Conservation (phyloP, 2,113 vertebrate species). For the Caracal caracal region DNA sequence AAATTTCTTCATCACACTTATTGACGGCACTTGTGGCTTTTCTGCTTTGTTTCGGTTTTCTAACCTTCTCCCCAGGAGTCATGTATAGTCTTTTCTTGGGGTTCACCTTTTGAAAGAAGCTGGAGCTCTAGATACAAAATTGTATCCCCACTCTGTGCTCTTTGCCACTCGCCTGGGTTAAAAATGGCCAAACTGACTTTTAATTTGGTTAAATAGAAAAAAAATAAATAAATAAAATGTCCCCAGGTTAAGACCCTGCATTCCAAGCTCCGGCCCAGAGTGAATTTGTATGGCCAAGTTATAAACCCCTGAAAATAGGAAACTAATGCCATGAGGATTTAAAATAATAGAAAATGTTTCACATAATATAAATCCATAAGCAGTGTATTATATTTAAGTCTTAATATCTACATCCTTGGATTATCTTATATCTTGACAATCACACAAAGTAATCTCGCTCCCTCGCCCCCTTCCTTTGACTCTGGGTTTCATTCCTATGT, state of each 20-base stretch:
- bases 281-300: conserved; percentile 86
- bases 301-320: conserved; percentile 90
- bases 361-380: conserved; percentile 91
- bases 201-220: conserved; percentile 78
- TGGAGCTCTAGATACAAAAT: neutral
- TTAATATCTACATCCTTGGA: conserved; percentile 92
- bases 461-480: conserved; percentile 83
- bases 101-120: conserved; percentile 19
- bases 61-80: neutral
- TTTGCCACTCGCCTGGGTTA: conserved; percentile 55
- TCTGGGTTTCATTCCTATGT: conserved; percentile 89
- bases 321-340: conserved; percentile 90
- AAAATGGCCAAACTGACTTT: conserved; percentile 74
- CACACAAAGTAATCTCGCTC: conserved; percentile 88
- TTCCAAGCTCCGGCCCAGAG: conserved; percentile 85
- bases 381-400: conserved; percentile 91
- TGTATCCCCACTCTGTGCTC: conserved; percentile 1
- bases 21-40: neutral
- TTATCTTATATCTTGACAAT: conserved; percentile 91
- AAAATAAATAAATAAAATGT: conserved; percentile 73
- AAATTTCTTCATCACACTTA: neutral
- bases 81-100: neutral
- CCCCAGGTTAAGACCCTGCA: conserved; percentile 86
- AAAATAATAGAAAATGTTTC: conserved; percentile 93
- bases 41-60: neutral